Evolutionary conservation across 2,113 vertebrate species (phyloP).

Genomic region (Cephalopterus ornatus): DNA sequence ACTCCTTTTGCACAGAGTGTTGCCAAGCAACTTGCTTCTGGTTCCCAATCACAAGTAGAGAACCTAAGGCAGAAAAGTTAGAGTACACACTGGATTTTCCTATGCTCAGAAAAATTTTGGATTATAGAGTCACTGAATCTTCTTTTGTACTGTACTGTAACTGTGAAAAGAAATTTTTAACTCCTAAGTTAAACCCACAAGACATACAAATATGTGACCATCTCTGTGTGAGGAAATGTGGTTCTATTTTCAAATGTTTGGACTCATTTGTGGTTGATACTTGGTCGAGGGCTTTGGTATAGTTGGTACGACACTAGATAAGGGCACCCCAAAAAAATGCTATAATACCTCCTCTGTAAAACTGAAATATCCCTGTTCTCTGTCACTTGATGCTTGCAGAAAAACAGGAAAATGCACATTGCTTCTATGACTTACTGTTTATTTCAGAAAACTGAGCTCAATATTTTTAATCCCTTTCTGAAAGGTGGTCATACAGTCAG

Average conservation of each 20-base stretch:
- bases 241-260: neutral
- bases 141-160: neutral
- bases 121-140: neutral
- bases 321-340: neutral
- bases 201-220: neutral
- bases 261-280: neutral
- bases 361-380: neutral
- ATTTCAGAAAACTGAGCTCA: slow-evolving; percentile 4
- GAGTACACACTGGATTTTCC: neutral
- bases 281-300: neutral
- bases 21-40: neutral
- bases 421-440: neutral
- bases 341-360: neutral
- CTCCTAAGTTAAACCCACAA: neutral
- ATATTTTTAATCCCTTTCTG: neutral
- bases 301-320: neutral
- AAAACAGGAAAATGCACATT: neutral
- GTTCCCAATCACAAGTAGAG: neutral
- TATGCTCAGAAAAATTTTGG: neutral
- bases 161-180: neutral
- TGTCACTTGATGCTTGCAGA: neutral
- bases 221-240: neutral
- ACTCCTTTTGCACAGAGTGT: neutral
- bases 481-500: neutral
- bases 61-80: neutral